Evolutionary conservation across 1,140 invertebrate species (phyloP), one percentile per base, ranked within the genome.

Genomic region (Penaeus indicus): DNA sequence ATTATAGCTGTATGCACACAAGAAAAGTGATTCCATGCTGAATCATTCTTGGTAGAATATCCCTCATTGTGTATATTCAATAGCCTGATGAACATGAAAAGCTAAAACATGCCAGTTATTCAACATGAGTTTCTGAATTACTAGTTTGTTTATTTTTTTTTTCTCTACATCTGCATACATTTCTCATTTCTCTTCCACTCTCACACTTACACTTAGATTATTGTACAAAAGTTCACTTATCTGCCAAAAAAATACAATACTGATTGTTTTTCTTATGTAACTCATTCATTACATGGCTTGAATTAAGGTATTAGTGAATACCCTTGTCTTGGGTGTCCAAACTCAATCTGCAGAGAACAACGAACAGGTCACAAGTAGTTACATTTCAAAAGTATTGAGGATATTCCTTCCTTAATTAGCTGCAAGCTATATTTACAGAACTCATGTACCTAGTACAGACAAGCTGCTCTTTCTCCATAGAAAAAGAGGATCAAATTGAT

Each of bases 361-460:
- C 75, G 77, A 86, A 86, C 84, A 86, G 84, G 84, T 86, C 84
- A 86, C 84, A 86, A 77, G 84, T 86, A 86, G 84, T 86, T 86
- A 86, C 84, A 79, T 77, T 85, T 86, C 84, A 78, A 75, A 78
- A 86, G 32, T 62, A 62, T 47, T 1, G 32, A 38, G 38, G 38
- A 75, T 38, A 25, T 32, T 75, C 11, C 69, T 32, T 75, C 38
- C 63, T 63, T 78, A 72, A 72, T 78, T 60, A 62, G 84, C 84
- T 64, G 75, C 72, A 86, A 79, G 75, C 75, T 78, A 78, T 86
- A 86, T 86, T 75, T 86, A 86, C 84, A 86, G 84, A 86, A 86
- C 72, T 78, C 75, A 77, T 77, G 84, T 86, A 86, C 84, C 61
- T 79, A 86, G 84, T 86, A 86, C 84, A 86, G 60, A 86, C 18